phyloP scores from a whole-genome alignment of 2,797 vertebrate genomes.

The Scyliorhinus canicula region DNA sequence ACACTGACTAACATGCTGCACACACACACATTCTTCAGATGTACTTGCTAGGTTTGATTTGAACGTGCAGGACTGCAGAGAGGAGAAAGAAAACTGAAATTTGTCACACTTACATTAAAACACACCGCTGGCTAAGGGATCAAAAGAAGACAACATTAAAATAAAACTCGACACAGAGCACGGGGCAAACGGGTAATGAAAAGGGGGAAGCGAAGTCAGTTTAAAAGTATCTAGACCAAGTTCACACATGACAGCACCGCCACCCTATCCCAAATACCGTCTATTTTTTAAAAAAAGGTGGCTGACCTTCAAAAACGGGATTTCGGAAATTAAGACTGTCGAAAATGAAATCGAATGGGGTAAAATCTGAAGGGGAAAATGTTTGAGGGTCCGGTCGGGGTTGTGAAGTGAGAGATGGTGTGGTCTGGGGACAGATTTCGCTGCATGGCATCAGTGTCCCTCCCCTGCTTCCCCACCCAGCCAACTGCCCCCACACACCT shows the following conservation, averaged over 20 bases:
- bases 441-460: not conserved
- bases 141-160: slow-evolving; percentile 27
- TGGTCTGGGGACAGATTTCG: not conserved
- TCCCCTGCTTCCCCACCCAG: not conserved
- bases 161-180: slow-evolving; percentile 14
- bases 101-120: slow-evolving; percentile 29
- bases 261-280: not conserved
- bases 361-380: no score
- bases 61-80: not conserved
- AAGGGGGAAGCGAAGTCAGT: not conserved
- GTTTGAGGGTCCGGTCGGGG: not conserved
- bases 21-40: not conserved
- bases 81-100: slow-evolving; percentile 4
- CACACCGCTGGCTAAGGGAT: slow-evolving; percentile 32
- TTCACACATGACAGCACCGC: not conserved
- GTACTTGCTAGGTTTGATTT: not conserved
- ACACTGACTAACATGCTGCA: not conserved
- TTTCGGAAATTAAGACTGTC: not conserved
- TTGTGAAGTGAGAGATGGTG: not conserved
- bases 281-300: slow-evolving; percentile 39
- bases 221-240: not conserved
- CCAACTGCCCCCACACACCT: slow-evolving; percentile 61
- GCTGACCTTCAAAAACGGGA: slow-evolving; percentile 42
- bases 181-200: not conserved
- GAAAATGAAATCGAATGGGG: not conserved